A percentile compares a stretch with the other conserved stretches of the same genome.
These are phyloP conservation scores for Danaus plexippus DNA, from an alignment of 1,140 invertebrate genomes.

Conservation along the genomic window DNA sequence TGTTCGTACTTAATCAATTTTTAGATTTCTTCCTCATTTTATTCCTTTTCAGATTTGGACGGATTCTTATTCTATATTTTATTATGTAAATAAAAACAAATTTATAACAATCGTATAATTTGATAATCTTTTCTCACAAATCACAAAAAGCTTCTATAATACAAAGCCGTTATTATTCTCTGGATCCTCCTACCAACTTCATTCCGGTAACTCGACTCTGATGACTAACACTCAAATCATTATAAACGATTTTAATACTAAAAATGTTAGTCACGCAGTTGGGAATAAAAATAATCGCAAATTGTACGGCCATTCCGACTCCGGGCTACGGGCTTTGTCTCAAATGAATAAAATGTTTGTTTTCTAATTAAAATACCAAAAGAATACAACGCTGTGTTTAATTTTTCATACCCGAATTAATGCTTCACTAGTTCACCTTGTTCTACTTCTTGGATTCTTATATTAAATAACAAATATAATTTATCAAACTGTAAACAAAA, in stretches of 20 bases:
- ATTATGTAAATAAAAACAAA: too few relatives aligned
- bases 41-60: background rate
- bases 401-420: too few relatives aligned
- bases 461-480: too few relatives aligned
- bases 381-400: too few relatives aligned
- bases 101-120: too few relatives aligned
- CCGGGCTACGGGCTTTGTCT: constrained; percentile 3
- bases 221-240: constrained; percentile 12
- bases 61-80: constrained; percentile 3
- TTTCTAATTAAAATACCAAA: background rate
- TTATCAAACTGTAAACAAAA: background rate
- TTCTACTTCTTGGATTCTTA: too few relatives aligned
- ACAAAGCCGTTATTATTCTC: background rate
- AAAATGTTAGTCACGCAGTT: constrained; percentile 18
- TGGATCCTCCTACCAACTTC: constrained; percentile 8
- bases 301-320: constrained; percentile 3
- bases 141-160: constrained; percentile 18
- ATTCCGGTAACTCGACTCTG: constrained; percentile 9
- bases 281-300: constrained; percentile 14
- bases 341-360: background rate
- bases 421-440: too few relatives aligned
- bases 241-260: constrained; percentile 14
- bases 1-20: too few relatives aligned
- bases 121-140: constrained; percentile 8
- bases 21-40: too few relatives aligned